Base-by-base conservation (phyloP, 2,797 vertebrate species). In the Pipistrellus kuhlii region DNA sequence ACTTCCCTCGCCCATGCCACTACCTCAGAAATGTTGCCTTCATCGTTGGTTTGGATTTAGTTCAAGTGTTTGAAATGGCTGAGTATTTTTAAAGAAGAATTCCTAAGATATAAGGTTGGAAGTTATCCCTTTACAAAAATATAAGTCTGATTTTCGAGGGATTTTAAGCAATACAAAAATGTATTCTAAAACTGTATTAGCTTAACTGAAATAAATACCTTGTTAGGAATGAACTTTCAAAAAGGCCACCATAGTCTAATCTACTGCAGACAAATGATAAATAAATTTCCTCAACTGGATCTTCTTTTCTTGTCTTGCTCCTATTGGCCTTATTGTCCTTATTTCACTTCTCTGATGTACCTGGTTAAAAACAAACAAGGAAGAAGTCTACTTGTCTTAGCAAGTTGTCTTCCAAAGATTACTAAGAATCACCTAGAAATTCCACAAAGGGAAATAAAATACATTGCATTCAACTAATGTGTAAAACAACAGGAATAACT, bases 41-140 rank as follows among this genome's bases (percentile, higher is more conserved):
- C 30, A 3, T 72, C 27, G 51, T 10, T 71, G 66, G 14, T 66
- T 10, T 75, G 4, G 1, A 71, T 55, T 27, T 83, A 44, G 15
- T 35, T 85, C 6, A 51, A 68, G 20, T 8, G 27, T 68, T 85
- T 71, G 20, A 10, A 73, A 76, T 68, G 27, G 20, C 5, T 35
- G 53, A 80, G 7, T 77, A 12, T 9, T 77, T 93, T 84, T 59
- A 38, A 92, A 94, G 35, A 90, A 57, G 57, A 91, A 82, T 51
- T 88, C 30, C 87, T 84, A 30, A 64, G 21, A 82, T 82, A 80
- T 23, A 91, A 77, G 9, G 23, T 41, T 66, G 32, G 32, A 71
- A 66, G 13, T 46, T 91, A 38, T 57, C 17, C 35, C n/a, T 51
- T 78, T 69, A 44, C 27, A 91, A 91, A 59, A 13, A n/a, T 18